These are phyloP conservation scores for Gyrodactylus salaris DNA, from an alignment of 1,140 invertebrate genomes.

Conservation along the genomic window DNA sequence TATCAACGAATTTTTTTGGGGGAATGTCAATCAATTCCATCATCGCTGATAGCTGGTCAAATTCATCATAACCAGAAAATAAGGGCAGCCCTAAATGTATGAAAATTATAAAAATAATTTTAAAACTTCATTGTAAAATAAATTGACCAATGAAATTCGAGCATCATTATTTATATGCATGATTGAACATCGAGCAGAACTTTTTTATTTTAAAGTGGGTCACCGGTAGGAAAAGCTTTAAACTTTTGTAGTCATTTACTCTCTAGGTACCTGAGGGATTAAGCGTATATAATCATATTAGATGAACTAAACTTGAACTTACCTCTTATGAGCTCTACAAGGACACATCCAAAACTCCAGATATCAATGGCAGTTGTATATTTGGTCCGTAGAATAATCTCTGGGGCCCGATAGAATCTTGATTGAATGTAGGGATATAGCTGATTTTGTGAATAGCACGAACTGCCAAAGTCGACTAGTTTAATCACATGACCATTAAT, in stretches of 20 bases:
- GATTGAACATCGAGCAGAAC: not conserved
- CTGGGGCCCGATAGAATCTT: conserved; percentile 20
- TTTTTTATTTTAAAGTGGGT: not conserved
- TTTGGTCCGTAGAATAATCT: conserved; percentile 23
- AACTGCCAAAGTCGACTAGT: conserved; percentile 23
- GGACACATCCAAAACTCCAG: conserved; percentile 53
- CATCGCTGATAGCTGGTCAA: conserved; percentile 44
- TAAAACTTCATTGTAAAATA: not conserved
- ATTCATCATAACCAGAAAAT: conserved; percentile 9
- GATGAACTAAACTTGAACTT: not conserved
- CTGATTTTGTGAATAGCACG: conserved; percentile 20
- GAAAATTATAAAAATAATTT: not conserved
- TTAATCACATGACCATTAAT: conserved; percentile 19
- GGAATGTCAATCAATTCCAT: conserved; percentile 95
- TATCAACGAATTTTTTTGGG: conserved; percentile 47
- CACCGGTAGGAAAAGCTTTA: not conserved
- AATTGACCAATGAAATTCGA: not conserved
- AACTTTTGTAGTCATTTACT: not conserved
- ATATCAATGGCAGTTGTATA: conserved; percentile 73
- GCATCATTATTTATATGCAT: not conserved
- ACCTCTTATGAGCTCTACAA: conserved; percentile 51
- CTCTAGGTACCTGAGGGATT: not conserved
- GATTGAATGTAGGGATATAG: conserved; percentile 22
- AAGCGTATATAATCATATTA: not conserved
- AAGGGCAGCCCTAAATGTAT: not conserved